Evolutionary conservation across 2,113 vertebrate species (phyloP), one percentile per base, ranked within the genome.

Genomic region (Cyanoderma ruficeps): DNA sequence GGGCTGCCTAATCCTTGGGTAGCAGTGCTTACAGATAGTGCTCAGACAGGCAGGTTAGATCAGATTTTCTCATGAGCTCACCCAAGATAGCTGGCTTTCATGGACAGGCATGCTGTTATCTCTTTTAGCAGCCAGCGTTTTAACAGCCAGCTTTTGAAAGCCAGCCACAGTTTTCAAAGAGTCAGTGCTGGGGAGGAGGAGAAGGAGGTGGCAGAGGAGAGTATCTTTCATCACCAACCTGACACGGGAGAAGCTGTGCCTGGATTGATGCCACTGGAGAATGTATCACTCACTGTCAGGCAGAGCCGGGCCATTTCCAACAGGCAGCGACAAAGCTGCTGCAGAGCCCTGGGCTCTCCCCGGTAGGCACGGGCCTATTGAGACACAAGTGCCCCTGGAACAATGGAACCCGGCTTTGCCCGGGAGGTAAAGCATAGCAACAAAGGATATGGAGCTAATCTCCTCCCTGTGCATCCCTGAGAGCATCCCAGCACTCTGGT

Each of bases 31-130:
- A 81, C 80, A 94, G 93, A 92, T 31, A 61, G 68, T 35, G n/a
- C 37, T 89, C 67, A 89, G 74, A 81, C 60, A 89, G 60, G 68
- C 94, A 94, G 92, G 90, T 93, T 95, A 92, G 90, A 89, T 93
- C 64, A 56, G 83, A 75, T 93, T 92, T 89, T 92, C 96, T 61
- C 85, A 83, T 83, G 88, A 94, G 71, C 85, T 96, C 88, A 86
- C 46, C 47, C 88, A 68, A 68, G 60, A 86, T 5, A 13, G 56
- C 7, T 69, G 41, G 70, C 75, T 92, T 89, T 89, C 74, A 70
- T 14, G 50, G 83, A 83, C 81, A 87, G 75, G 61, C 70, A 27
- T 1, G 1, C 20, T 75, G 41, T 67, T 94, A 79, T 77, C 76
- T 82, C 83, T 94, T 86, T 83, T 28, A 91, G 78, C 76, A 67